phyloP scores from a whole-genome alignment of 2,888 invertebrate species.

The Muscina levida region DNA sequence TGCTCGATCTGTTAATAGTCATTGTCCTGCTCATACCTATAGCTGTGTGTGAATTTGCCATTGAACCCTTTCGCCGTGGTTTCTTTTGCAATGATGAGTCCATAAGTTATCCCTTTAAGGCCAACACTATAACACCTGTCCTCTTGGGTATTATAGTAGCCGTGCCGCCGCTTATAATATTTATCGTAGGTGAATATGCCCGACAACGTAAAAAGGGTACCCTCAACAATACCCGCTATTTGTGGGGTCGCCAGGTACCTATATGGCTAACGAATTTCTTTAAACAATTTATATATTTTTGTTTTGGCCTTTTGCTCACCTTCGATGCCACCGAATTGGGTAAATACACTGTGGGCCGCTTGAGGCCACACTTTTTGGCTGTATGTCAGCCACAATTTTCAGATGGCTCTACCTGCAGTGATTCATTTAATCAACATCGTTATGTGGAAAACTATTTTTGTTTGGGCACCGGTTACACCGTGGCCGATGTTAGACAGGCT shows the following conservation, averaged over 20 bases:
- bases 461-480: conserved; percentile 79
- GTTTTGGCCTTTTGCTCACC: conserved; percentile 72
- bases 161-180: conserved; percentile 65
- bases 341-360: conserved; percentile 74
- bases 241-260: conserved; percentile 67
- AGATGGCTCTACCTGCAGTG: conserved; percentile 81
- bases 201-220: conserved; percentile 65
- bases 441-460: conserved; percentile 89
- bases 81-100: conserved; percentile 76
- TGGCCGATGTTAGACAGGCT: conserved; percentile 85
- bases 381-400: conserved; percentile 89
- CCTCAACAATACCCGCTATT: conserved; percentile 57
- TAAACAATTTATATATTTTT: conserved; percentile 69
- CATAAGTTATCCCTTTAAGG: conserved; percentile 72
- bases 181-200: conserved; percentile 71
- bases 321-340: conserved; percentile 75
- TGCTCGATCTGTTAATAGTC: conserved; percentile 71
- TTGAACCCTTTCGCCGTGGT: conserved; percentile 73
- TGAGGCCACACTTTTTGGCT: conserved; percentile 74
- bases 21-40: conserved; percentile 71
- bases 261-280: conserved; percentile 69
- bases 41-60: conserved; percentile 71
- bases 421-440: conserved; percentile 82
- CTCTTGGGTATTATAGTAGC: conserved; percentile 69
- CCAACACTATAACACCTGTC: conserved; percentile 71